phyloP scores from a whole-genome alignment of 2,888 invertebrate species.

The Tetragonisca angustula region DNA sequence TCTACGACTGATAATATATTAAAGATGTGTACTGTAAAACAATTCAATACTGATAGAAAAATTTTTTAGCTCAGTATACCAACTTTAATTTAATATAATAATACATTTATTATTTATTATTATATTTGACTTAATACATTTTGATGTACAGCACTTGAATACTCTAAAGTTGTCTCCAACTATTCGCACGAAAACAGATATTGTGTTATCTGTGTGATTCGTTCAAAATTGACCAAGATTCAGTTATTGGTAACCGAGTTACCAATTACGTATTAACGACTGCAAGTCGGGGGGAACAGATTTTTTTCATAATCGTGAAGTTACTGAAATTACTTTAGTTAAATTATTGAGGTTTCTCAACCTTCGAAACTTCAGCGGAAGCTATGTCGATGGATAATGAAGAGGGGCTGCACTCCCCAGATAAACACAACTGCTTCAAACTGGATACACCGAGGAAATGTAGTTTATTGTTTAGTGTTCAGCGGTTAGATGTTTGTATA shows the following conservation, averaged over 20 bases:
- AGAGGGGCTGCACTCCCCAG: constrained; percentile 69
- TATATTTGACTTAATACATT: not conserved
- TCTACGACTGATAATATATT: not conserved
- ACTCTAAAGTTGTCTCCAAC: not conserved
- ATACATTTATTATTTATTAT: too few species aligned
- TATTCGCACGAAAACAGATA: not conserved
- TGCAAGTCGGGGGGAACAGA: too few species aligned
- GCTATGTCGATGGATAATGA: constrained; percentile 70
- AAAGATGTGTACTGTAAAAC: not conserved
- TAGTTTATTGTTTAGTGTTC: constrained; percentile 75
- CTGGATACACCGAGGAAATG: constrained; percentile 64
- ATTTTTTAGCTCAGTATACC: not conserved
- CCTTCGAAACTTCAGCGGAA: constrained; percentile 67
- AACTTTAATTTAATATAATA: too few species aligned
- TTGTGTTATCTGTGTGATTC: not conserved
- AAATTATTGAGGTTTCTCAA: constrained; percentile 28
- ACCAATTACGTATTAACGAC: not conserved
- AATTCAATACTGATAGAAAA: not conserved
- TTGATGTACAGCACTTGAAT: not conserved
- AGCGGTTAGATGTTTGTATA: constrained; percentile 62
- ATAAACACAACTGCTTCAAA: constrained; percentile 68
- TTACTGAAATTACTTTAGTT: not conserved
- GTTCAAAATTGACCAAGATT: not conserved
- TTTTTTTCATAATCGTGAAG: not conserved
- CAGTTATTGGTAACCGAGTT: not conserved